A percentile compares a stretch with the other conserved stretches of the same genome.
Evolutionary conservation across 1,140 invertebrate genomes (phyloP).

Genomic region (Nebria ingens): DNA sequence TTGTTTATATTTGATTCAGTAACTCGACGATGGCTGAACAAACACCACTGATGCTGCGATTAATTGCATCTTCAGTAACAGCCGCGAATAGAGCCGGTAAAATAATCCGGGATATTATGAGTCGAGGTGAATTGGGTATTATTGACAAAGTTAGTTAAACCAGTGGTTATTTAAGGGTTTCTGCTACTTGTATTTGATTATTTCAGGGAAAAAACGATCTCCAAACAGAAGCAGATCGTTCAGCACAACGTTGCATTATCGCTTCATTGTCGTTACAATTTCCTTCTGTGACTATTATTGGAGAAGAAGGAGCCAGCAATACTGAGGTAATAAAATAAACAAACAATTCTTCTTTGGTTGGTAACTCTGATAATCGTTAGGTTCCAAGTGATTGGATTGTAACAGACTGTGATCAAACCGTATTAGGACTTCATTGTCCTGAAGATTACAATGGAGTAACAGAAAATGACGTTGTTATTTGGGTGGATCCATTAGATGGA

Average conservation of each 20-base stretch:
- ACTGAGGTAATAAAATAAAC: constrained; percentile 39
- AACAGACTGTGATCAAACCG: constrained; percentile 54
- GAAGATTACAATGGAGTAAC: constrained; percentile 49
- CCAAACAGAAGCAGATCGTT: constrained; percentile 95
- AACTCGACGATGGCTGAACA: not conserved
- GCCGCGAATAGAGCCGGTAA: constrained; percentile 72
- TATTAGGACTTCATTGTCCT: constrained; percentile 60
- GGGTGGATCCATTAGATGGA: constrained; percentile 98
- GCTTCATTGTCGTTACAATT: constrained; percentile 73
- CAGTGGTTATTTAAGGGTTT: not conserved
- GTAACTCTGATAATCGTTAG: constrained; percentile 26
- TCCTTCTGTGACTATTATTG: constrained; percentile 80
- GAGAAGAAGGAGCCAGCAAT: constrained; percentile 70
- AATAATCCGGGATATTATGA: constrained; percentile 85
- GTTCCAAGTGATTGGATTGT: constrained; percentile 63
- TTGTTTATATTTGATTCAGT: too few species aligned
- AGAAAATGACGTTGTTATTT: constrained; percentile 73
- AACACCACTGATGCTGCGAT: constrained; percentile 48
- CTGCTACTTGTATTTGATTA: not conserved
- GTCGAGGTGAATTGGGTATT: constrained; percentile 77
- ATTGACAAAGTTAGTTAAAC: constrained; percentile 65
- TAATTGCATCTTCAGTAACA: constrained; percentile 66
- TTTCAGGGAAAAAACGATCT: constrained; percentile 80
- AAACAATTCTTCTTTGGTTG: too few species aligned
- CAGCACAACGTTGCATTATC: constrained; percentile 86